Evolutionary conservation across 30 jellyfish, hydroid and myxozoan genomes (phyloP), one percentile per base, ranked within the genome.

Genomic region (Chrysaora quinquecirrha): DNA sequence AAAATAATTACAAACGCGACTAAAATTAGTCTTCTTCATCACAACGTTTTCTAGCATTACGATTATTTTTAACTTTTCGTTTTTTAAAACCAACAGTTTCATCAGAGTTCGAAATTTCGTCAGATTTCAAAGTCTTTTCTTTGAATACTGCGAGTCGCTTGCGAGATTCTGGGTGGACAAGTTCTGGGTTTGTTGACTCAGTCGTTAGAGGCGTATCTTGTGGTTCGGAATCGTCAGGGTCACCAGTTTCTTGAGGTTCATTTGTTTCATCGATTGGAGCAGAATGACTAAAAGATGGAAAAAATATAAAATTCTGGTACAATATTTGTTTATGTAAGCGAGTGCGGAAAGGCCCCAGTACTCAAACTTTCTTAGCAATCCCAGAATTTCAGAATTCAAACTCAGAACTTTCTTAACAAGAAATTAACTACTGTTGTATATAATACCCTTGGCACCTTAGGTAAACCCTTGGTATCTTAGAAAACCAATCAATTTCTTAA

Each of bases 81-180:
- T 89, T 89, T 66, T 89, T 89, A 33, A 89, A 89, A 21, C 90
- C 90, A 24, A 89, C 92, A 33, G 69, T 84, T 83, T 73, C 95
- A 14, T 68, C 83, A 9, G 79, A 33, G 30, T 30, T 34, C 21
- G 87, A 23, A 18, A 24, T 25, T 30, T 35, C 29, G 52, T 46
- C 24, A n/a, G 97, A 63, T 63, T 83, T 83, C 20, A 75, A 52
- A 12, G 48, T 43, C 54, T 75, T 89, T 76, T 89, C 97, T 69
- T 89, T 89, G 76, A 89, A 89, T 31, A 52, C 58, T 1, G 92
- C 92, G 23, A 61, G 38, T 50, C 92, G 68, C 33, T 82, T 82
- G 2, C 92, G 85, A 28, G 92, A 82, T 23, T 58, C 85, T 25
- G 54, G 27, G 19, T 76, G 22, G 2, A 27, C 38, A 21, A 48